Conservation (phyloP, 2,797 vertebrate genomes). For the Falco novaeseelandiae region DNA sequence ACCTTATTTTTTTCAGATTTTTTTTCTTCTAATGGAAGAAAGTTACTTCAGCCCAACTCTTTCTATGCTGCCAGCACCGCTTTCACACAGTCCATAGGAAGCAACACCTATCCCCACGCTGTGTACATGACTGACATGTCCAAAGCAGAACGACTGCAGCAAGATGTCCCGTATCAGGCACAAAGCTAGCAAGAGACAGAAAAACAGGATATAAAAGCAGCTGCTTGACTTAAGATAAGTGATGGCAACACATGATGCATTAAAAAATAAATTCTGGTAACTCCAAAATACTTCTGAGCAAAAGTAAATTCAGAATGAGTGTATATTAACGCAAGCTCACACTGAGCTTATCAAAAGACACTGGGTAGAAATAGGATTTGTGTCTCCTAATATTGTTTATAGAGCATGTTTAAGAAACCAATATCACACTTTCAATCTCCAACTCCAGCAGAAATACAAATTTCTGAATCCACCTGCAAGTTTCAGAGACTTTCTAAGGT, state of each 20-base stretch:
- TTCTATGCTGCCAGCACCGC: not conserved
- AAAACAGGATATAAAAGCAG: conserved; percentile 4
- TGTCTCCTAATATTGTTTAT: not conserved
- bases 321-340: not conserved
- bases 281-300: not conserved
- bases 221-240: not conserved
- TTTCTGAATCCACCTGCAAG: not conserved
- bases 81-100: not conserved
- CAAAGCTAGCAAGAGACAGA: not conserved
- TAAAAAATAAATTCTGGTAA: not conserved
- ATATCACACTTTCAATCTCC: not conserved
- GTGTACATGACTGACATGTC: not conserved
- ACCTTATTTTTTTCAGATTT: not conserved
- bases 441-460: not conserved
- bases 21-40: not conserved
- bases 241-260: not conserved
- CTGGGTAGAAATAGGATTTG: not conserved
- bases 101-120: not conserved
- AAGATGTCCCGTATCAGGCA: not conserved
- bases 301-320: not conserved
- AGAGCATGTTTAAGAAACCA: not conserved
- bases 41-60: not conserved
- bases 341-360: not conserved
- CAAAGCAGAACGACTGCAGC: not conserved
- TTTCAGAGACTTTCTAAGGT: not conserved